Evolutionary conservation across 2,113 vertebrate genomes (phyloP), one percentile per base, ranked within the genome.

Genomic region (Ochotona princeps): DNA sequence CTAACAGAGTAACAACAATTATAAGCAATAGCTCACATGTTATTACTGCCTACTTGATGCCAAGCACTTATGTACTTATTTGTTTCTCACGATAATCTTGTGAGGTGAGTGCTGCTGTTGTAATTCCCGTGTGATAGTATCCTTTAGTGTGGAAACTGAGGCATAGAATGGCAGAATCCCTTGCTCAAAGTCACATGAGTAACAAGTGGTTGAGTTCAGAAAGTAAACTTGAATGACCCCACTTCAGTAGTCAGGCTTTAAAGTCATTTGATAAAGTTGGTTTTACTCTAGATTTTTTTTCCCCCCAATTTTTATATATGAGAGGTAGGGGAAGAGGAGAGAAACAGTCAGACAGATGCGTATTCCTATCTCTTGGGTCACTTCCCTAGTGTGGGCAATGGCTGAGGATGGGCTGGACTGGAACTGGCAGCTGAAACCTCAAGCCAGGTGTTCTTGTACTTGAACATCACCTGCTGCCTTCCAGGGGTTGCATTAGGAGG

Each of bases 11-110:
- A 86, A 13, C 49, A 85, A 65, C 9, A 69, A 2, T 54, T 30
- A 73, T 75, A 65, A 44, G 63, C 23, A 80, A 35, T 69, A 70
- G 51, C 32, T 79, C 49, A 28, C 38, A 78, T 82, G 76, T 82
- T 14, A 44, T 75, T 25, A 7, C 54, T 54, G 80, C 30, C 72
- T 49, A 5, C 15, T 88, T 23, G 35, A 0, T 30, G 47, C 35
- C 1, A 17, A 66, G 47, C 2, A 30, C 47, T 85, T 28, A 73
- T 23, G 38, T 30, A 28, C 54, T 87, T 47, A 35, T 18, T 63
- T 32, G 20, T 83, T 91, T 90, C 51, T 90, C 85, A 69, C 38
- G 74, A 30, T 82, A 72, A 79, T 69, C 20, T 47, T 86, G 25
- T 35, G 47, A 54, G 5, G 38, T 69, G 12, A 60, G 1, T 30